Evolutionary conservation across 92 coral and sea anemone genomes (phyloP), one percentile per base, ranked within the genome.

Genomic region (Epizoanthus scotinus): DNA sequence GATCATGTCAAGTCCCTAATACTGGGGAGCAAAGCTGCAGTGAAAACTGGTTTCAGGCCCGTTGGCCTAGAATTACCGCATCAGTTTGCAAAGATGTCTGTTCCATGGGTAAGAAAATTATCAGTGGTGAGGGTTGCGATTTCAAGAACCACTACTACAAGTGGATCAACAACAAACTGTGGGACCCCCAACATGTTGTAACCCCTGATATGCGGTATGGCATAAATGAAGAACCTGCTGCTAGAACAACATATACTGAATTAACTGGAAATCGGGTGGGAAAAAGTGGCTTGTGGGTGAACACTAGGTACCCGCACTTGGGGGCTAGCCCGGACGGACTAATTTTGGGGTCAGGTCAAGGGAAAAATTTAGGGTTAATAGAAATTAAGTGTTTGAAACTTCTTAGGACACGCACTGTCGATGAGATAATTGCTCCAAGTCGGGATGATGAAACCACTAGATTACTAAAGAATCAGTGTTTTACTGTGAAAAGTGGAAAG

Each of bases 301-400:
- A 73, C 50, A 31, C 14, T 52, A 73, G 56, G 15, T 55, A 73
- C 28, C 78, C 78, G 2, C 64, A 73, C 31, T 15, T 55, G 2
- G 78, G 78, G n/a, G 78, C 78, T 19, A 73, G 78, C 9, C 78
- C 65, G 6, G 78, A 73, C 56, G 78, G 78, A 47, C 29, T 27
- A 27, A 55, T 26, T 6, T 71, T n/a, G 14, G 27, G 27, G 44
- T 26, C 18, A n/a, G 10, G 12, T 14, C 62, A n/a, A 28, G 40
- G 49, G 10, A 19, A 27, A 19, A 8, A 2, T 8, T 5, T 4
- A 6, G 78, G 65, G 9, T 29, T 73, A 2, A 73, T 73, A 7
- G 78, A 56, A 31, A 26, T 6, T 8, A 73, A 73, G n/a, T 73
- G 65, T 55, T n/a, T 73, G 50, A 73, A 73, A 73, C 2, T 22